These are phyloP conservation scores for Pongo pygmaeus DNA, from an alignment of 2,113 vertebrate species.

Conservation along the genomic window DNA sequence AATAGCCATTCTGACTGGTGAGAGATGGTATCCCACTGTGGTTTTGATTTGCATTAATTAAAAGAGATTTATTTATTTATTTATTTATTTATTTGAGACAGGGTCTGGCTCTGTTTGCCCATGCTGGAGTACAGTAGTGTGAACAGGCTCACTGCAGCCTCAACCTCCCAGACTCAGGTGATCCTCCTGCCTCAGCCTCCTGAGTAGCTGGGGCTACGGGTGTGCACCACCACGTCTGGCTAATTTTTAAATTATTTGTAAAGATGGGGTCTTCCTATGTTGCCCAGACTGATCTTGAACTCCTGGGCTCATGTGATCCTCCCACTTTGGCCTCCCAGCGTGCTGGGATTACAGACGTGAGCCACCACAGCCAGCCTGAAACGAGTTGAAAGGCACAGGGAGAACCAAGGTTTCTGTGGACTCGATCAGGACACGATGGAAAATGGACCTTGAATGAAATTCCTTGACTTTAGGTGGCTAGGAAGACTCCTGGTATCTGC, in stretches of 20 bases:
- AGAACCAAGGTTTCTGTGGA: not conserved
- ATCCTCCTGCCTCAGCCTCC: not conserved
- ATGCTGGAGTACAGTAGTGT: too few relatives aligned
- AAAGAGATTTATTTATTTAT: too few relatives aligned
- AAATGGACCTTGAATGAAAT: not conserved
- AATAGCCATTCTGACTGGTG: too few relatives aligned
- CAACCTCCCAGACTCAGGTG: not conserved
- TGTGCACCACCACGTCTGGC: not conserved
- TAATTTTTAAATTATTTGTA: not conserved
- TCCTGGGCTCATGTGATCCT: not conserved
- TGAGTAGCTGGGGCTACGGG: not conserved
- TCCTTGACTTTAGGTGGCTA: not conserved
- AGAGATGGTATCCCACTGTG: too few relatives aligned
- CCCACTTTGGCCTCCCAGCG: not conserved
- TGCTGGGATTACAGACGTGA: not conserved
- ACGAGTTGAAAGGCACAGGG: not conserved
- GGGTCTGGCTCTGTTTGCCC: not conserved
- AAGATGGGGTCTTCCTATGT: not conserved
- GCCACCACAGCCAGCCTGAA: not conserved
- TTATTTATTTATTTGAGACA: not conserved
- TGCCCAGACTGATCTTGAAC: not conserved
- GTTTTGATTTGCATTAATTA: too few relatives aligned
- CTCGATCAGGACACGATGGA: not conserved
- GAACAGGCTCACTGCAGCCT: too few relatives aligned
- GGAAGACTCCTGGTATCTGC: not conserved